These are phyloP conservation scores for Phrynocephalus vlangalii DNA, from an alignment of 2,797 vertebrate genomes.

Conservation along the genomic window DNA sequence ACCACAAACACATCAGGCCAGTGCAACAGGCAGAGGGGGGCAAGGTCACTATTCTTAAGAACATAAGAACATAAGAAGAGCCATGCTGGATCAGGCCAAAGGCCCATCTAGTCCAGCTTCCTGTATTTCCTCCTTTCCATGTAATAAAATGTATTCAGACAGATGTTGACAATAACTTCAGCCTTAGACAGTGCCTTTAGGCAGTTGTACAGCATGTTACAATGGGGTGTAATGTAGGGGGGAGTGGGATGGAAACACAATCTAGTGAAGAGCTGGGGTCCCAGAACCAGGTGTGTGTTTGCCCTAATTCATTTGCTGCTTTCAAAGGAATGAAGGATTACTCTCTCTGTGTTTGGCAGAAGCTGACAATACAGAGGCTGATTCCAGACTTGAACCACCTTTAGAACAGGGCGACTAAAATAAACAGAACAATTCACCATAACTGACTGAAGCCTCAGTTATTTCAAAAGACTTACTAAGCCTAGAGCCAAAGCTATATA, in stretches of 20 bases:
- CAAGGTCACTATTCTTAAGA: background rate
- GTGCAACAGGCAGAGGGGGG: background rate
- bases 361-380: background rate
- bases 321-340: background rate
- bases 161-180: background rate
- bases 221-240: no score
- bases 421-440: background rate
- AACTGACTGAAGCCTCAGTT: background rate
- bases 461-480: background rate
- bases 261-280: background rate
- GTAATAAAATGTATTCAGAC: background rate
- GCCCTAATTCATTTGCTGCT: background rate
- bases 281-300: background rate
- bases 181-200: background rate
- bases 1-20: background rate
- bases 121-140: background rate
- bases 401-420: background rate
- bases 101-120: no score
- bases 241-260: background rate
- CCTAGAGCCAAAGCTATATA: background rate
- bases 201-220: background rate
- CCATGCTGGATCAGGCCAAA: no score
- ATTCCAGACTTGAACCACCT: background rate
- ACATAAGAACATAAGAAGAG: no score
- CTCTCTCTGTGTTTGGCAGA: background rate